Base-by-base conservation (phyloP, 2,113 vertebrate genomes). In the Chinchilla lanigera region DNA sequence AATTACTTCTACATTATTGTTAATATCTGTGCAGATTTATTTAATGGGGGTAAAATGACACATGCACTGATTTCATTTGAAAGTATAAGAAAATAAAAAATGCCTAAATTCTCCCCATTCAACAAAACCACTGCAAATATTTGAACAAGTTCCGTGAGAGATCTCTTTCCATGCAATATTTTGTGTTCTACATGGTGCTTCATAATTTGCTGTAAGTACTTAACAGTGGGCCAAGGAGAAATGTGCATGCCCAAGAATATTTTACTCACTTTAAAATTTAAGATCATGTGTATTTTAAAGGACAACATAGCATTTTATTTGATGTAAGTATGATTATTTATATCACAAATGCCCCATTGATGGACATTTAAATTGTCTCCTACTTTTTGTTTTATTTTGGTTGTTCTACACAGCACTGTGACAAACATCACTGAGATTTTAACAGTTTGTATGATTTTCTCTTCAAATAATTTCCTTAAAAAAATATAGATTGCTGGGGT, bases 1-100 rank as follows among this genome's bases (percentile, higher is more conserved):
- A 9, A 16, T 38, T 50, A 81, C 82, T 93, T 54, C 41, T 71
- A 80, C 10, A 41, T 86, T 88, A 58, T 93, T 89, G 95, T 94
- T 80, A 86, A 75, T 60, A 3, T 84, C 41, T 44, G 19, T 14
- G 73, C 60, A 94, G 26, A 86, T 77, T 89, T 38, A 84, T 88
- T 63, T 93, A 69, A 52, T 65, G 24, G 58, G 41, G 61, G 0
- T 71, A 86, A 94, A 94, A 86, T 89, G 24, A 47, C 3, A 87
- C 20, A 28, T 44, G 3, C 11, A 69, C 35, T 87, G 9, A 85
- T 84, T 81, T 77, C 69, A 91, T 75, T 65, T 96, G 60, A 67
- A 81, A 78, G 20, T 26, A 88, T 60, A 60, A 7, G 22, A 77
- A 95, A 95, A 69, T 86, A 77, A 94, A 71, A 71, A 38, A 71